Evolutionary conservation across 2,797 vertebrate species (phyloP).

Genomic region (Hoplostethus mediterraneus): DNA sequence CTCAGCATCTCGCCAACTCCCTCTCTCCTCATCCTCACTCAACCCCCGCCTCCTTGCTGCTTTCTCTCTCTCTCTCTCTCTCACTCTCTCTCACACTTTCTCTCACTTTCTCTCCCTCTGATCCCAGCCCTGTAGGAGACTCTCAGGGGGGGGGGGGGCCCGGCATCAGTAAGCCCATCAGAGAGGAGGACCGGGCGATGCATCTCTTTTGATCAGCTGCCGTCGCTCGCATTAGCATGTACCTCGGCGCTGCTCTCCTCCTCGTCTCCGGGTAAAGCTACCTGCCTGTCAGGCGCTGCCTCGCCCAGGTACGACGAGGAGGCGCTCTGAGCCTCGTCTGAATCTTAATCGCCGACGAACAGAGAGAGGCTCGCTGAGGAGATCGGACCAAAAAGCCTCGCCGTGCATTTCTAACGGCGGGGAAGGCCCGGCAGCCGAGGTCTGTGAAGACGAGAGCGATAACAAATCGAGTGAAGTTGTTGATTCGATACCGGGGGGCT

Average conservation of each 20-base stretch:
- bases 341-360: slow-evolving; percentile 68
- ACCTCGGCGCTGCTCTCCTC: slow-evolving; percentile 39
- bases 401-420: slow-evolving; percentile 43
- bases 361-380: slow-evolving; percentile 7
- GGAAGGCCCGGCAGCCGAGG: background rate
- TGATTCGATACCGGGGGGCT: slow-evolving; percentile 33
- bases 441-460: slow-evolving; percentile 5
- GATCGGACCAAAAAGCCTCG: slow-evolving; percentile 51
- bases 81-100: background rate
- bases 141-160: slow-evolving; percentile 40
- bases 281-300: slow-evolving; percentile 61
- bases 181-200: slow-evolving; percentile 41
- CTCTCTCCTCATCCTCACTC: background rate
- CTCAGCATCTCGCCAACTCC: slow-evolving; percentile 10
- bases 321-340: slow-evolving; percentile 35
- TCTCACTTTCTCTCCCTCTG: slow-evolving; percentile 34
- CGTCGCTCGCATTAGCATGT: slow-evolving; percentile 70
- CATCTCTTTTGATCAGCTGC: slow-evolving; percentile 74
- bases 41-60: background rate
- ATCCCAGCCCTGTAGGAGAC: slow-evolving; percentile 54
- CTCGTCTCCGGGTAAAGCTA: slow-evolving; percentile 26
- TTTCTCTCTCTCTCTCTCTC: slow-evolving; percentile 4
- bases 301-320: slow-evolving; percentile 65
- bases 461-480: slow-evolving; percentile 34
- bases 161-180: slow-evolving; percentile 65